Base-by-base conservation (phyloP, 2,113 vertebrate species). In the Nothoprocta perdicaria region DNA sequence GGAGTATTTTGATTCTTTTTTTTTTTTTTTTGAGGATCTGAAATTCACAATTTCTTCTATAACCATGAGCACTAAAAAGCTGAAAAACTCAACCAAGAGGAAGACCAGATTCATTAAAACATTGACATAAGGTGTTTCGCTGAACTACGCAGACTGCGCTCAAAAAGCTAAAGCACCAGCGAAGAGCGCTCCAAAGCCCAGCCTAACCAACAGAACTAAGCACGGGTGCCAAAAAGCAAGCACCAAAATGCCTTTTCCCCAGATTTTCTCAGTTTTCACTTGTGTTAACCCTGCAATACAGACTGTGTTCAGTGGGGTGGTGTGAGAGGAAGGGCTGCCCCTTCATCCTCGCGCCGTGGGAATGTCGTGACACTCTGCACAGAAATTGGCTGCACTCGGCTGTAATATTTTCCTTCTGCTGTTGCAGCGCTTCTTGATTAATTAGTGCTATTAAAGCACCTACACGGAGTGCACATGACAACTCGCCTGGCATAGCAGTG, bases 371-470 rank as follows among this genome's bases (percentile, higher is more conserved):
- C 15, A 68, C 43, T 74, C 72, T 67, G 72, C 40, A 38, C 6
- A 38, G 31, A 27, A 84, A 86, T 10, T 53, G 50, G 29, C 71
- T 88, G 45, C 33, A 7, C 61, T 83, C 90, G 35, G 90, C 84
- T 93, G 76, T 65, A 72, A 60, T 75, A 84, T 63, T 91, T 90
- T 61, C 80, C 83, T 92, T 94, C 78, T 75, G 83, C 82, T 65
- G 24, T 71, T 77, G 72, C 38, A 8, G 35, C 68, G 78, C 58
- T 92, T 29, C 57, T 74, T 92, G 80, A 89, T 93, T 89, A 95
- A 96, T 96, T 94, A 94, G 87, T 72, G 86, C 63, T 67, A 95
- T 95, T 95, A 91, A 80, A 80, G 87, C 73, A 86, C 84, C 86
- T 86, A 80, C 8, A 2, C 62, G 14, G 76, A 71, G 48, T 5